phyloP scores from a whole-genome alignment of 2,888 invertebrate species.

The Agonopterix arenella region DNA sequence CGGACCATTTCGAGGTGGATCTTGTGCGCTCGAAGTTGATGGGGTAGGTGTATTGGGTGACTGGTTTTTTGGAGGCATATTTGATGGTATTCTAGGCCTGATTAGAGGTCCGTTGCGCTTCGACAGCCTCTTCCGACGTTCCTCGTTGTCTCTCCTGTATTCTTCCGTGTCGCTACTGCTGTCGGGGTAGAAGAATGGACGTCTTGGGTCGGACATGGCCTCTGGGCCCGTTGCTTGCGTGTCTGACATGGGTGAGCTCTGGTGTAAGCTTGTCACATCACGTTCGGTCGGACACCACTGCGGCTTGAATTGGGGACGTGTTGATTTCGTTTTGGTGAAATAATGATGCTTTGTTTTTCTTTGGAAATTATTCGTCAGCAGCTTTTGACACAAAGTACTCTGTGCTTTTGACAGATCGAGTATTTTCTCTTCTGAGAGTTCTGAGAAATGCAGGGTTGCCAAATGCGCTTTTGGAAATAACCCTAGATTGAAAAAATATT shows the following conservation, averaged over 20 bases:
- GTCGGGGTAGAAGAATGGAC: conserved; percentile 74
- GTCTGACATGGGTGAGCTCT: conserved; percentile 63
- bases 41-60: conserved; percentile 43
- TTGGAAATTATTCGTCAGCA: conserved; percentile 10
- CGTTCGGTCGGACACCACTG: conserved; percentile 39
- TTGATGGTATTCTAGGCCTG: conserved; percentile 36
- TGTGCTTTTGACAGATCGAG: not conserved
- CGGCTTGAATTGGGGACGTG: conserved; percentile 12
- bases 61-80: conserved; percentile 59
- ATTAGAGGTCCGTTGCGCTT: conserved; percentile 53
- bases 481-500: too few relatives aligned
- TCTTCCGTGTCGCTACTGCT: conserved; percentile 93
- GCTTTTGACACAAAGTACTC: not conserved
- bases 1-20: conserved; percentile 44
- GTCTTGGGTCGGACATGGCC: conserved; percentile 56
- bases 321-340: conserved; percentile 19
- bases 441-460: too few relatives aligned
- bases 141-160: conserved; percentile 81
- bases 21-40: conserved; percentile 52
- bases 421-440: too few relatives aligned
- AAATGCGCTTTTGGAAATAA: too few relatives aligned
- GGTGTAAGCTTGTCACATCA: conserved; percentile 60
- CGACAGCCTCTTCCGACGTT: conserved; percentile 78
- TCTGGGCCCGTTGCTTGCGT: conserved; percentile 51
- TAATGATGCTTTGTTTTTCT: conserved; percentile 6